phyloP scores from a whole-genome alignment of 1,140 invertebrate genomes.

The Chlorops oryzae region DNA sequence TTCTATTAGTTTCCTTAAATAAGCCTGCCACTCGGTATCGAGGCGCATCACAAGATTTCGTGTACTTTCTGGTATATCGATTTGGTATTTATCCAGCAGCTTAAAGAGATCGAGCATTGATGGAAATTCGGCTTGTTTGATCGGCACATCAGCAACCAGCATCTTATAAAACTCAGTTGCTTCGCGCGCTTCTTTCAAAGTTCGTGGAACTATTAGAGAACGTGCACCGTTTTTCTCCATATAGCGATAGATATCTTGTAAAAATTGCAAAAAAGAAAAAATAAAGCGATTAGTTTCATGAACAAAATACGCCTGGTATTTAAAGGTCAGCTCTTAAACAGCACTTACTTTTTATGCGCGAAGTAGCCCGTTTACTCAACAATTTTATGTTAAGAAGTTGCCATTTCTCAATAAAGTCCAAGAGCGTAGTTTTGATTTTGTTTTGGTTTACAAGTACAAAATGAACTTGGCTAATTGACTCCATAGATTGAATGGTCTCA shows the following conservation, averaged over 20 bases:
- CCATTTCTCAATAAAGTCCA: slow-evolving; percentile 75
- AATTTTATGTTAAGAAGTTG: slow-evolving; percentile 66
- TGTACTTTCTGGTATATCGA: slow-evolving; percentile 22
- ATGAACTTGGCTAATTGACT: slow-evolving; percentile 66
- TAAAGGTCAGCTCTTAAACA: too few species aligned
- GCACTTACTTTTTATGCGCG: slow-evolving; percentile 24
- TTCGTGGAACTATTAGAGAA: slow-evolving; percentile 35
- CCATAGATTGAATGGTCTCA: slow-evolving; percentile 70
- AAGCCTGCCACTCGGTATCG: slow-evolving; percentile 31
- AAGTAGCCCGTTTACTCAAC: slow-evolving; percentile 58
- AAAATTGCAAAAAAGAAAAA: neutral
- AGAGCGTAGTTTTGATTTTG: slow-evolving; percentile 67
- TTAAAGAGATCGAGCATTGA: slow-evolving; percentile 37
- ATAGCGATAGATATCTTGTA: slow-evolving; percentile 28
- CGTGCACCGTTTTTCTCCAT: slow-evolving; percentile 33
- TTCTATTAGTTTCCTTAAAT: slow-evolving; percentile 30
- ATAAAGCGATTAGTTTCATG: too few species aligned
- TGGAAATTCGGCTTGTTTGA: slow-evolving; percentile 27
- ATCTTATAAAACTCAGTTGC: slow-evolving; percentile 30
- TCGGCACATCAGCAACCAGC: slow-evolving; percentile 24
- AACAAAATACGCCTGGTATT: too few species aligned
- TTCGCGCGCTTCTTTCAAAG: slow-evolving; percentile 25
- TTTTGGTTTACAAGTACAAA: slow-evolving; percentile 73
- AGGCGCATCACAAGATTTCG: slow-evolving; percentile 25
- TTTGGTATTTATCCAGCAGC: slow-evolving; percentile 35